Conservation (phyloP, 2,113 vertebrate species). For the Barnardius zonarius region DNA sequence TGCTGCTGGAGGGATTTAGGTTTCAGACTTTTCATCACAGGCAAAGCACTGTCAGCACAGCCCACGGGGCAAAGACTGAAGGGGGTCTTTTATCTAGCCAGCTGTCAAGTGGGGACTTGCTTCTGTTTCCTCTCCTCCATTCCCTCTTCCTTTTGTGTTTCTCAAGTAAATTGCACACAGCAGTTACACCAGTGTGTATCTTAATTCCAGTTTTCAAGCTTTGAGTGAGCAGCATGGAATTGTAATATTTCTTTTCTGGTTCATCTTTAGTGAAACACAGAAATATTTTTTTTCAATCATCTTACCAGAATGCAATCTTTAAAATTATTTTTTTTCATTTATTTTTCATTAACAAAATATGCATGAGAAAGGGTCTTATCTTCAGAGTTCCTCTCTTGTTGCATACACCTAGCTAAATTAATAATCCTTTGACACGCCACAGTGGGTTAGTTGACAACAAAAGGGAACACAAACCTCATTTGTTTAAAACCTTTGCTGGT, state of each 20-base stretch:
- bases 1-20: neutral
- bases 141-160: neutral
- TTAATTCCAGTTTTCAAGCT: neutral
- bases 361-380: neutral
- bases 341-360: neutral
- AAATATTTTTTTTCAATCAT: neutral
- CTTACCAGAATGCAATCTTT: neutral
- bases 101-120: neutral
- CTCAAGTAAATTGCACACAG: neutral
- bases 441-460: neutral
- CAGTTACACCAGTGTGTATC: neutral
- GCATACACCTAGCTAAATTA: neutral
- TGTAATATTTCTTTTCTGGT: neutral
- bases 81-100: neutral
- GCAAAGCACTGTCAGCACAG: neutral
- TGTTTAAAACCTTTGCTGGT: slow-evolving; percentile 12
- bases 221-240: neutral
- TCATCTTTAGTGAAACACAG: neutral
- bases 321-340: neutral
- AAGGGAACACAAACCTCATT: neutral
- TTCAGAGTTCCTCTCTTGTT: neutral
- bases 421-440: neutral
- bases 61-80: neutral
- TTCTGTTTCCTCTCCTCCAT: neutral
- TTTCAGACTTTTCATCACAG: neutral